phyloP scores from a whole-genome alignment of 2,888 invertebrate species.

The Drosophila infuscata region DNA sequence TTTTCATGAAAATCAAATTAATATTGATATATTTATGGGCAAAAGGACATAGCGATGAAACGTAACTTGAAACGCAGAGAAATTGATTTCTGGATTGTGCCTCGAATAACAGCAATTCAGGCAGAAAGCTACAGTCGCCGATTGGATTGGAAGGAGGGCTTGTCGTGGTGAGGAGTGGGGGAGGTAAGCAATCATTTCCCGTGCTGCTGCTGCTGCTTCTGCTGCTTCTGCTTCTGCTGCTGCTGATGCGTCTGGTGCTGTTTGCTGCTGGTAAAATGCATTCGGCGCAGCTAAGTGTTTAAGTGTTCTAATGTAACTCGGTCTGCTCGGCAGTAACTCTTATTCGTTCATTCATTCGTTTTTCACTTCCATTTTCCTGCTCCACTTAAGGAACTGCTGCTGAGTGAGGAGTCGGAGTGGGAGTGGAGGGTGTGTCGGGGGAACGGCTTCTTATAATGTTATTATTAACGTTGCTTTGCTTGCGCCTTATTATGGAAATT shows the following conservation, averaged over 20 bases:
- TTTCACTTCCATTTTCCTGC: slow-evolving; percentile 22
- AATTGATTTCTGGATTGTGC: slow-evolving; percentile 63
- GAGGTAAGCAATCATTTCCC: slow-evolving; percentile 16
- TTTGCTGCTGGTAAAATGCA: slow-evolving; percentile 34
- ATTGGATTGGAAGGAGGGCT: slow-evolving; percentile 3
- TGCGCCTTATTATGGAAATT: slow-evolving; percentile 62
- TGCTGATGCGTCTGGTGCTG: slow-evolving; percentile 7
- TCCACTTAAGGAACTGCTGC: slow-evolving; percentile 28
- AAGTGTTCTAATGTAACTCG: slow-evolving; percentile 75
- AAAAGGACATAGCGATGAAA: slow-evolving; percentile 8
- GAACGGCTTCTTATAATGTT: slow-evolving; percentile 53
- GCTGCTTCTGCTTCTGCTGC: slow-evolving; percentile 5
- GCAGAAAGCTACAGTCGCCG: slow-evolving; percentile 23
- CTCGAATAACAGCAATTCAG: slow-evolving; percentile 26
- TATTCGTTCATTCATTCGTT: slow-evolving; percentile 15
- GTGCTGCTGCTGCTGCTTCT: slow-evolving; percentile 8
- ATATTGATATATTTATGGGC: slow-evolving; percentile 25
- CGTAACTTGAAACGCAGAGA: slow-evolving; percentile 49
- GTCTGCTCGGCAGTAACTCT: slow-evolving; percentile 39
- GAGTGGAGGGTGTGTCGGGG: not conserved
- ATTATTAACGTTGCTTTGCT: slow-evolving; percentile 63
- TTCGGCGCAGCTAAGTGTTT: slow-evolving; percentile 68
- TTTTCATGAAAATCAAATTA: slow-evolving; percentile 26
- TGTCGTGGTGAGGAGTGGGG: not conserved
- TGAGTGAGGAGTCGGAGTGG: no score